These are phyloP conservation scores for Branchinecta lindahli DNA, from an alignment of 1,140 invertebrate species.

Conservation along the genomic window DNA sequence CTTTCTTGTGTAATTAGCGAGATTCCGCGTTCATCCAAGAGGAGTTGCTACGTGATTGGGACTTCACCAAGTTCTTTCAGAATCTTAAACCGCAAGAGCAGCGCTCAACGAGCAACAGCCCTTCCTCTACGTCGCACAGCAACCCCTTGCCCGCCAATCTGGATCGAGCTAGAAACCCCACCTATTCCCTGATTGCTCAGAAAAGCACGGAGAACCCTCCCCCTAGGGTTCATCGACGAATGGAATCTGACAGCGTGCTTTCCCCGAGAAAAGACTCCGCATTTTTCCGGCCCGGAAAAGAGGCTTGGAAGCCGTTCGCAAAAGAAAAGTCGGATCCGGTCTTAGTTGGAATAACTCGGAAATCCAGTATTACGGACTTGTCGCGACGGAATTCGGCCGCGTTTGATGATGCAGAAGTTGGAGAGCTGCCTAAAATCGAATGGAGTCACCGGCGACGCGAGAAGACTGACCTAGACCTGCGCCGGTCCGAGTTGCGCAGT, in stretches of 20 bases:
- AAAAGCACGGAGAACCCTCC: background rate
- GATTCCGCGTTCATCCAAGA: slow-evolving; percentile 29
- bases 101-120: background rate
- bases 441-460: slow-evolving; percentile 49
- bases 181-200: background rate
- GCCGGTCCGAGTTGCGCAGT: slow-evolving; percentile 30
- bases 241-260: slow-evolving; percentile 24
- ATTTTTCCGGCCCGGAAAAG: slow-evolving; percentile 20
- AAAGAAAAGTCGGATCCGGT: slow-evolving; percentile 1
- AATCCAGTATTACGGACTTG: background rate
- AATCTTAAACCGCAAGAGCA: slow-evolving; percentile 13
- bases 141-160: background rate
- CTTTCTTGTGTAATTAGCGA: slow-evolving; percentile 3
- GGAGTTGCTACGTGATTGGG: slow-evolving; percentile 60
- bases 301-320: background rate
- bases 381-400: slow-evolving; percentile 1
- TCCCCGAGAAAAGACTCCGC: slow-evolving; percentile 21
- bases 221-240: slow-evolving; percentile 23
- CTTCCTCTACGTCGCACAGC: background rate
- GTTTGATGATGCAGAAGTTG: background rate
- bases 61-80: slow-evolving; percentile 64
- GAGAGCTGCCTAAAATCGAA: slow-evolving; percentile 13
- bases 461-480: slow-evolving; percentile 60
- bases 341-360: background rate
- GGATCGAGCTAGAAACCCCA: background rate